Evolutionary conservation across 2,888 invertebrate species (phyloP), one percentile per base, ranked within the genome.

Genomic region (Sinhomidia bicolor): DNA sequence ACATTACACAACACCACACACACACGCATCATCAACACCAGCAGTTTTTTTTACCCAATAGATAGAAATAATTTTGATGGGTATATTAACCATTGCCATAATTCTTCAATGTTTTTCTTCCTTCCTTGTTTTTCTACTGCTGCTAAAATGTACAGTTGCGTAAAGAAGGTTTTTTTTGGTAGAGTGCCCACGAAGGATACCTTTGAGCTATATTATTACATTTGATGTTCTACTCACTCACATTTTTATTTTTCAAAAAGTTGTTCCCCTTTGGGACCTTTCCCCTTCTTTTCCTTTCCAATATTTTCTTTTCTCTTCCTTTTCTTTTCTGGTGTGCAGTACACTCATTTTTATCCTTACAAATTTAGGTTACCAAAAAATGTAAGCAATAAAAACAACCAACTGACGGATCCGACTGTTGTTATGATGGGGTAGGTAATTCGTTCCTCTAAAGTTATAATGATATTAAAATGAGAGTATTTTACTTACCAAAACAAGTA

Each of bases 141-240:
- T 68, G 65, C 12, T 68, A 26, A 26, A 26, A 10, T 29, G 12
- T 4, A 4, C 17, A 36, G 65, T 68, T 36, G 36, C 36, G 36
- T 36, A 68, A 68, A 36, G 65, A 36, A 17, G 65, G 9, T 60
- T 76, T 41, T 23, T 74, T 74, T 26, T 2, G 26, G 74, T 47
- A 23, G 23, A 74, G 26, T 47, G 47, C 9, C 32, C 51, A 26
- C 20, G 20, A 23, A 12, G 4, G 36, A 68, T 68, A 68, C 65
- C 65, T 68, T 10, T 20, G 17, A 68, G 65, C 36, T 29, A 74
- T 74, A 74, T 74, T 47, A 47, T 14, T 47, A 74, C 74, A 74
- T 47, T 78, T 29, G 29, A 47, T 23, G 74, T 32, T 32, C 36
- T n/a, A 44, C 60, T 29, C 57, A 17, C 44, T 44, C 36, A 62